Evolutionary conservation across 1,140 invertebrate species (phyloP).

Genomic region (Neotoxoptera formosana): DNA sequence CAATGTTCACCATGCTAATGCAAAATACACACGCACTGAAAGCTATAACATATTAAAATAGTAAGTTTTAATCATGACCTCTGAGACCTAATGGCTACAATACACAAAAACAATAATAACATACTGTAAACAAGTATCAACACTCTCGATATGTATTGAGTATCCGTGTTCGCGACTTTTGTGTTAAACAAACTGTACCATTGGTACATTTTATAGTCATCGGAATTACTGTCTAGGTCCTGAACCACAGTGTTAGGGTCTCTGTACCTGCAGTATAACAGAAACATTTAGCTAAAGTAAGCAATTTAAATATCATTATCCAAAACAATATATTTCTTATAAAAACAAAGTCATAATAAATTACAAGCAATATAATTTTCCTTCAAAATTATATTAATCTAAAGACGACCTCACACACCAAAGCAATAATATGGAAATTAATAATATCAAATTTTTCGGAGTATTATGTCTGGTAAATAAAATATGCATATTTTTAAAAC

Average conservation of each 20-base stretch:
- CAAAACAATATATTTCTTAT: background rate
- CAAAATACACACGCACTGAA: background rate
- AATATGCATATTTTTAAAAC: background rate
- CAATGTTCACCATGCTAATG: background rate
- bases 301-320: background rate
- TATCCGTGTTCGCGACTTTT: background rate
- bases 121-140: conserved; percentile 37
- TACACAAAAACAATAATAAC: background rate
- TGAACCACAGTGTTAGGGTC: background rate
- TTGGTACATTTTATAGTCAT: background rate
- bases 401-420: no score
- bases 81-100: background rate
- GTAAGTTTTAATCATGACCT: background rate
- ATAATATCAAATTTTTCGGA: background rate
- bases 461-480: no score
- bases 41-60: background rate
- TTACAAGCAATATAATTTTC: background rate
- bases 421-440: background rate
- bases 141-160: conserved; percentile 21
- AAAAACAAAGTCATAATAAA: background rate
- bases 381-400: no score
- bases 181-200: background rate
- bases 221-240: background rate
- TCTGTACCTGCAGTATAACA: conserved; percentile 12
- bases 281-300: background rate